Base-by-base conservation (phyloP, 2,888 invertebrate genomes). In the Tridacna gigas region DNA sequence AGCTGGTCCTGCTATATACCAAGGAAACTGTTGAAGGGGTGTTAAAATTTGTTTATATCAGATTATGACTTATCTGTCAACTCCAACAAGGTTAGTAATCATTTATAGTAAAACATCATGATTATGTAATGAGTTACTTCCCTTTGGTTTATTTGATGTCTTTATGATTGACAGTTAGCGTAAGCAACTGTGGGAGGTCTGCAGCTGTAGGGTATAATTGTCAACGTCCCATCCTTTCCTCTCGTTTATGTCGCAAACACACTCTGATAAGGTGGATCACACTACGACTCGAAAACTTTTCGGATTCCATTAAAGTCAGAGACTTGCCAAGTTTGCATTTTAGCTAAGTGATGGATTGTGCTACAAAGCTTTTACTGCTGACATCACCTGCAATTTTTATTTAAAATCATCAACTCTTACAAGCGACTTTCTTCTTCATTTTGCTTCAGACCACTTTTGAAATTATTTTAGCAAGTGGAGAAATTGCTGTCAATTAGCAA, bases 171-270 rank as follows among this genome's bases (percentile, higher is more conserved):
- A 60, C 71, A 71, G 67, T 78, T 79, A 48, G 13, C 22, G 28
- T 22, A 47, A 28, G 63, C 37, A 20, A 26, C 18, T 37, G 48
- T 83, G 83, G 76, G 83, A 74, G 80, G 83, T 77, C 83, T 67
- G 45, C 80, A 83, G 80, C 77, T 80, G 80, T 80, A 37, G 45
- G 74, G 76, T 73, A 65, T 83, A 80, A 80, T 77, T 80, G 80
- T 83, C 80, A 77, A n/a, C 20, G 56, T 28, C 63, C 47, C 37
- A 26, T 18, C 25, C 77, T 67, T 48, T 60, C 28, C 48, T 63
- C 67, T 77, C 69, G 47, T 83, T 74, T 83, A 80, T 65, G 79
- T 79, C 83, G 22, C 51, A 51, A 18, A 22, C 37, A 45, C 28
- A 63, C 5, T 18, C 47, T 65, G 75, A 75, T 63, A 47, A 65